A percentile compares a stretch with the other conserved stretches of the same genome.
phyloP scores from a whole-genome alignment of 1,140 invertebrate species.

The Drosophila rhopaloa region DNA sequence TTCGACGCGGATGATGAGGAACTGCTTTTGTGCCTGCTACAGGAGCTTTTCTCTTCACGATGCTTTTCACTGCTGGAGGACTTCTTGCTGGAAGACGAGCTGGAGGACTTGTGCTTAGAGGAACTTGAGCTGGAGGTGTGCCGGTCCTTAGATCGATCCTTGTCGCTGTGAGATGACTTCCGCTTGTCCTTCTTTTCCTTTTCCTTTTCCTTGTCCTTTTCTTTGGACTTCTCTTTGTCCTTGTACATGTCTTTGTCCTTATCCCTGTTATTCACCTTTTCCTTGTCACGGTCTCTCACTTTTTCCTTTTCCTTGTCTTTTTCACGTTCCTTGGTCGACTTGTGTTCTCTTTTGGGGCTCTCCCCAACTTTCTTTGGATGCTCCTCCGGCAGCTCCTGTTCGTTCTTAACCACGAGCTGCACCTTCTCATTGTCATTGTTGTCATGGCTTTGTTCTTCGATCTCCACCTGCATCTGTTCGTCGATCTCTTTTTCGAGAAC shows the following conservation, averaged over 20 bases:
- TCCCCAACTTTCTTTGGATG: slow-evolving; percentile 11
- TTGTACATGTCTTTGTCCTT: slow-evolving; percentile 18
- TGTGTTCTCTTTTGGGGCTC: slow-evolving; percentile 41
- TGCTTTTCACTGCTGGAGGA: slow-evolving; percentile 60
- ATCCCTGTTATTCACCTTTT: slow-evolving; percentile 45
- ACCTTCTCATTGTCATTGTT: slow-evolving; percentile 1
- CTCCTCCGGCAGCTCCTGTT: background rate
- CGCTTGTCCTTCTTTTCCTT: slow-evolving; percentile 18
- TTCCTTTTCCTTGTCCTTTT: slow-evolving; percentile 14
- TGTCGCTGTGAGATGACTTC: slow-evolving; percentile 54
- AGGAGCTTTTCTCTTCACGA: slow-evolving; percentile 45
- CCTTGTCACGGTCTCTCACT: slow-evolving; percentile 28
- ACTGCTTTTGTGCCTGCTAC: slow-evolving; percentile 44
- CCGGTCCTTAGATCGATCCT: slow-evolving; percentile 45
- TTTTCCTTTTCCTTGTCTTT: slow-evolving; percentile 13
- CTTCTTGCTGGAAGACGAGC: slow-evolving; percentile 56
- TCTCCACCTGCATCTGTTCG: slow-evolving; percentile 22
- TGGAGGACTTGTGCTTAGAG: slow-evolving; percentile 61
- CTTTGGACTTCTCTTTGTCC: slow-evolving; percentile 1
- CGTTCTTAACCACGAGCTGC: background rate
- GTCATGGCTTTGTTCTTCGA: slow-evolving; percentile 8
- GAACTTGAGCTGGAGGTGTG: slow-evolving; percentile 48
- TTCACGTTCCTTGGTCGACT: slow-evolving; percentile 43
- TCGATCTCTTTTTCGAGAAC: slow-evolving; percentile 38
- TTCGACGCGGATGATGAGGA: slow-evolving; percentile 53